Evolutionary conservation across 2,797 vertebrate genomes (phyloP).

Genomic region (Ambastaia sidthimunki): DNA sequence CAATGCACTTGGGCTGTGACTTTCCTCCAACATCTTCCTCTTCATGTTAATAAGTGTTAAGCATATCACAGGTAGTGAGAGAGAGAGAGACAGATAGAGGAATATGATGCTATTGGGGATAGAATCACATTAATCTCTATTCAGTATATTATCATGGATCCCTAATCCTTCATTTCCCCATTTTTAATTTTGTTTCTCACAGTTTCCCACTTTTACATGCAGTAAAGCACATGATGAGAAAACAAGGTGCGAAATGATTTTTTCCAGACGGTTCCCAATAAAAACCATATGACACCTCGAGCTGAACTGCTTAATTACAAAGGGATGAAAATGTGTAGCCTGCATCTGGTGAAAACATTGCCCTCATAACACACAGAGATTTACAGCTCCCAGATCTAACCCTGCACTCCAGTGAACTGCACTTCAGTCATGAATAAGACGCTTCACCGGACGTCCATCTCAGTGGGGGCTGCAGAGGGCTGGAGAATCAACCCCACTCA

Average conservation of each 20-base stretch:
- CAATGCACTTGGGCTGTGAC: constrained; percentile 64
- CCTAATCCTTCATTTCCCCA: constrained; percentile 61
- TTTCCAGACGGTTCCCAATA: constrained; percentile 77
- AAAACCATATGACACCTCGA: constrained; percentile 81
- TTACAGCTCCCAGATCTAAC: constrained; percentile 80
- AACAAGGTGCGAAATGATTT: constrained; percentile 80
- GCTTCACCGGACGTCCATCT: constrained; percentile 70
- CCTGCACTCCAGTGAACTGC: constrained; percentile 73
- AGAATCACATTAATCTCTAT: constrained; percentile 64
- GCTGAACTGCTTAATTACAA: constrained; percentile 85
- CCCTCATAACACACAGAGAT: constrained; percentile 79
- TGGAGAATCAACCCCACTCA: constrained; percentile 52
- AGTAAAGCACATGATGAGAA: constrained; percentile 80
- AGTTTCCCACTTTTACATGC: constrained; percentile 69
- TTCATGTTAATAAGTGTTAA: constrained; percentile 65
- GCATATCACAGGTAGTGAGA: constrained; percentile 69
- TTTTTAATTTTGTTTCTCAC: constrained; percentile 62
- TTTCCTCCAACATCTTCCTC: constrained; percentile 34
- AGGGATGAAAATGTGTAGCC: constrained; percentile 85
- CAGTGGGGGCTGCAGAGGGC: constrained; percentile 62
- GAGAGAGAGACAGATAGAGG: not conserved
- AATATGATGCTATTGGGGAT: constrained; percentile 59
- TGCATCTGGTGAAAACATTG: constrained; percentile 86
- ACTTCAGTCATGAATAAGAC: constrained; percentile 78
- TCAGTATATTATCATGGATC: constrained; percentile 68